Base-by-base conservation (phyloP, 2,797 vertebrate genomes). In the Dromococcyx pavoninus region DNA sequence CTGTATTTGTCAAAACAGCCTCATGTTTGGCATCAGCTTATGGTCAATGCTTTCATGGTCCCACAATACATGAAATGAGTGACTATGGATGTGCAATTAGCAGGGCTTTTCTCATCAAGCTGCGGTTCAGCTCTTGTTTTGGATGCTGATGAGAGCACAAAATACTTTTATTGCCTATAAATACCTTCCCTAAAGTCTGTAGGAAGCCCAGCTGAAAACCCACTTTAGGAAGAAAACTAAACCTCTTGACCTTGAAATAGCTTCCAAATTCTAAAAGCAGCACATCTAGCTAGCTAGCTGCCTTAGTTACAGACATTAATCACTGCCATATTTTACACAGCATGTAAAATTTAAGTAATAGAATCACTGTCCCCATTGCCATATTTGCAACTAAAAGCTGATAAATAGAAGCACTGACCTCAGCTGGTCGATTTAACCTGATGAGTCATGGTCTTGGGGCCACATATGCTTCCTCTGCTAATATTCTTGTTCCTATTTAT, bases 371-470 rank as follows among this genome's bases (percentile, higher is more conserved):
- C 81, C 71, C 70, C 39, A 62, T 91, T 11, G 13, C 72, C 65
- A 7, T 91, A 92, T 75, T 87, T 93, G 85, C 85, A 89, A 54
- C 78, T 92, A 62, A 91, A 92, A 90, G 90, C 94, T 95, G 86
- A 96, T 94, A 95, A 96, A 94, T 87, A 94, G 93, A 95, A 95
- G 67, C 78, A 87, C 90, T 97, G 96, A 97, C 96, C 95, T 96
- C 96, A 96, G 94, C 95, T 94, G 96, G 93, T 94, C 46, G 82
- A 96, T 95, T 93, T 94, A 96, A 94, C 93, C 85, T 0, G 14
- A 93, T 96, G 95, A 96, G 96, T 96, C 95, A 96, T 88, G 94
- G 91, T 94, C 89, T 86, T 91, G 76, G 64, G 94, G 79, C 66
- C 80, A 58, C 88, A 93, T 89, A 93, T 48, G 93, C 91, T 95